phyloP scores from a whole-genome alignment of 30 jellyfish, hydroid and myxozoan species.

The Clytia hemisphaerica region DNA sequence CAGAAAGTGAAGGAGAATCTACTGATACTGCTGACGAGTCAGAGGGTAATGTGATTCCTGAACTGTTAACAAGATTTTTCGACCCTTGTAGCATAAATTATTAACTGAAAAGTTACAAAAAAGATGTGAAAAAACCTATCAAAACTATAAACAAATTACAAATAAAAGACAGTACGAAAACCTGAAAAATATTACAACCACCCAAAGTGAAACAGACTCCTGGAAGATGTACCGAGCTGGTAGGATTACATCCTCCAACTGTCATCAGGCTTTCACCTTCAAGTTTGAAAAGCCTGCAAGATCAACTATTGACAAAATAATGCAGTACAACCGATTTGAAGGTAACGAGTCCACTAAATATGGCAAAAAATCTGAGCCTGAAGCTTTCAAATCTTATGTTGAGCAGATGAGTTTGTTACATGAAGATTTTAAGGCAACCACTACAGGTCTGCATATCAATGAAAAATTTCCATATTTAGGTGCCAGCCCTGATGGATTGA shows the following conservation, averaged over 20 bases:
- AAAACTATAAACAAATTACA: too few species aligned
- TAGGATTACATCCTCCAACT: neutral
- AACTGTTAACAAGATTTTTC: too few species aligned
- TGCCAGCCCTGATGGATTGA: neutral
- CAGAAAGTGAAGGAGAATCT: too few species aligned
- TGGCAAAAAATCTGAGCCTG: neutral
- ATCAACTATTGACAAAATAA: neutral
- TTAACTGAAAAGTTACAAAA: too few species aligned
- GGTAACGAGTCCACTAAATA: neutral
- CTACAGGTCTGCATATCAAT: neutral
- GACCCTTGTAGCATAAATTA: too few species aligned
- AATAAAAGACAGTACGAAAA: too few species aligned
- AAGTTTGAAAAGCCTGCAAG: neutral
- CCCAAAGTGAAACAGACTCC: neutral
- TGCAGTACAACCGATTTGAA: neutral
- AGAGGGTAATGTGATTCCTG: too few species aligned
- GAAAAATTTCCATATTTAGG: neutral
- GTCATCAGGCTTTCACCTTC: neutral
- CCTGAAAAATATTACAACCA: too few species aligned
- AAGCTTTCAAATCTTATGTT: neutral
- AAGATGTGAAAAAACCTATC: too few species aligned
- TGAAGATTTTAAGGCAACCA: neutral
- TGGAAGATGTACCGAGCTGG: constrained; percentile 10
- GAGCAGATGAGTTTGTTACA: neutral
- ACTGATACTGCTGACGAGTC: too few species aligned